A percentile compares a stretch with the other conserved stretches of the same genome.
phyloP scores from a whole-genome alignment of 2,113 vertebrate genomes.

The Muntiacus reevesi region DNA sequence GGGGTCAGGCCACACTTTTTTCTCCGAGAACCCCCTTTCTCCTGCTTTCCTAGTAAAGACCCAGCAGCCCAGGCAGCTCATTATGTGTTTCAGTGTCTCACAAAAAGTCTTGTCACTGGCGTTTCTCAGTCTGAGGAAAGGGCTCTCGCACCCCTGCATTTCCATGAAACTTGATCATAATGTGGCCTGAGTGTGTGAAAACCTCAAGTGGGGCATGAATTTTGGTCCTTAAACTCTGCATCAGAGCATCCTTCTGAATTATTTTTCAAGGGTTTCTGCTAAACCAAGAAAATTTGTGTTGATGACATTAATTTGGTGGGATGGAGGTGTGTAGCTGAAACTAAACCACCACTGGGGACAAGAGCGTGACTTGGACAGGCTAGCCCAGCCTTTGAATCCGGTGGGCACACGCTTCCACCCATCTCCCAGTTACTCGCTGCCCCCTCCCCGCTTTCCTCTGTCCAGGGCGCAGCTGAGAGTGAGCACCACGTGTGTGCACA shows the following conservation, averaged over 20 bases:
- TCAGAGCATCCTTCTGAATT: not conserved
- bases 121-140: not conserved
- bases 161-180: not conserved
- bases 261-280: not conserved
- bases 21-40: not conserved
- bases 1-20: too few species aligned
- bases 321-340: not conserved
- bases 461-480: not conserved
- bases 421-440: not conserved
- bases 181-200: not conserved
- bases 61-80: too few species aligned
- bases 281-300: not conserved
- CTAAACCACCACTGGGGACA: not conserved
- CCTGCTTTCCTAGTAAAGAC: not conserved
- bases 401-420: not conserved
- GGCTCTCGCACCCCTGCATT: not conserved
- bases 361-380: not conserved
- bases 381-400: not conserved
- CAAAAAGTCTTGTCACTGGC: not conserved
- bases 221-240: not conserved
- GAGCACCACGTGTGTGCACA: not conserved
- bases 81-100: not conserved
- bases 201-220: not conserved
- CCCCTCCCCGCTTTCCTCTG: rapidly evolving
- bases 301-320: not conserved